Conservation (phyloP, 2,888 invertebrate species). For the Hirtodrosophila trivittata region DNA sequence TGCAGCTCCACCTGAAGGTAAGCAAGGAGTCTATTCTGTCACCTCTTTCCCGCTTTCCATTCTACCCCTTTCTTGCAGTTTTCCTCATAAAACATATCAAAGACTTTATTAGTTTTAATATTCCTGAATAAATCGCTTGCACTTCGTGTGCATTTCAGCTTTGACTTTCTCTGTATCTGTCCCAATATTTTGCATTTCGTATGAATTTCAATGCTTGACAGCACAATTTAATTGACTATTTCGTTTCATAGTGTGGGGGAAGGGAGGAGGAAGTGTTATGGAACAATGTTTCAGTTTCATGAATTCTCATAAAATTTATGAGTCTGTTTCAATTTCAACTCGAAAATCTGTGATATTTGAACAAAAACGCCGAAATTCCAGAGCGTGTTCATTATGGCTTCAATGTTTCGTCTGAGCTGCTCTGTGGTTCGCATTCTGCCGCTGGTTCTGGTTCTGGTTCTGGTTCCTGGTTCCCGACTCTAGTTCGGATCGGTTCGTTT, state of each 20-base stretch:
- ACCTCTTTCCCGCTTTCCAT: too few species aligned
- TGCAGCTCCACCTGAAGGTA: too few species aligned
- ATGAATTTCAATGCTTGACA: slow-evolving; percentile 28
- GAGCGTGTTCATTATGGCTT: slow-evolving; percentile 33
- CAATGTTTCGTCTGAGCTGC: slow-evolving; percentile 57
- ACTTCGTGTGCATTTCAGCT: too few species aligned
- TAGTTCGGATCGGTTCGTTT: slow-evolving; percentile 23
- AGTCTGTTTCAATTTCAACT: slow-evolving; percentile 28
- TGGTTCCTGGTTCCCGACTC: slow-evolving; percentile 12
- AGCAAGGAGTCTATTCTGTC: too few species aligned
- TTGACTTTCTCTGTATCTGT: too few species aligned
- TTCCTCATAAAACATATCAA: too few species aligned
- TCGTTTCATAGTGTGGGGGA: too few species aligned
- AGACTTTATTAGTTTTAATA: too few species aligned
- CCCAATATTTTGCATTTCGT: slow-evolving; percentile 3
- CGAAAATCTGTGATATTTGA: too few species aligned
- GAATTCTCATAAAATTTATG: slow-evolving; percentile 52
- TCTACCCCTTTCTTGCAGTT: too few species aligned
- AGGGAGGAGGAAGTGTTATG: too few species aligned
- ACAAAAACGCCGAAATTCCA: slow-evolving; percentile 12
- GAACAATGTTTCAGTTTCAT: slow-evolving; percentile 16
- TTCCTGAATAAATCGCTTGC: too few species aligned
- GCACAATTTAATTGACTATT: slow-evolving; percentile 42
- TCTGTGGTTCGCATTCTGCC: slow-evolving; percentile 37
- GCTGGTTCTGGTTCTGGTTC: slow-evolving; percentile 21